Base-by-base conservation (phyloP, 2,888 invertebrate genomes). In the Archips crataeganus region DNA sequence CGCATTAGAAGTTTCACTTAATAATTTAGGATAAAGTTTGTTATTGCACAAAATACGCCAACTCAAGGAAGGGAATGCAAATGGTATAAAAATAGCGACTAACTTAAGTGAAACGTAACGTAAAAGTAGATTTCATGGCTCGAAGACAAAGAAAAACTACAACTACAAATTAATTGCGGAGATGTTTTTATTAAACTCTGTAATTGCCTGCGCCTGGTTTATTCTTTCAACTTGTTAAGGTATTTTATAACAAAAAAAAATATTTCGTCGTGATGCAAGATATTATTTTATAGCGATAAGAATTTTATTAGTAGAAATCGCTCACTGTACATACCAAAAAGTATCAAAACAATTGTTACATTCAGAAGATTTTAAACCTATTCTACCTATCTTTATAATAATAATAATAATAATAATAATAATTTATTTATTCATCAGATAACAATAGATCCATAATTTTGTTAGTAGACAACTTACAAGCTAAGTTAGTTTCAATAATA, bases 121-220 rank as follows among this genome's bases (percentile, higher is more conserved):
- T 65, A 51, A 51, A 51, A 34, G 10, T 10, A n/a, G 2, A 34
- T 51, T 64, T 64, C 1, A 67, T 54, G 5, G 6, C 13, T 57
- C 54, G 42, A 2, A 2, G 54, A 15, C 65, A 51, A 15, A 59
- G 57, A 67, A 59, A 49, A 64, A 64, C 49, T 64, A n/a, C 64
- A 64, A 32, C 57, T 15, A 32, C 67, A 59, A 57, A 67, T 67
- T 59, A 67, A 67, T 67, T 67, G 45, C 66, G 23, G 23, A 9
- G 57, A 57, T 67, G 57, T 66, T 42, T 15, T 42, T 49, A 54
- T 42, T 39, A 54, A 57, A 66, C 45, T n/a, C 36, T n/a, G 32
- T 66, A 57, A 54, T 66, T 59, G 66, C 45, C 67, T 13, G 67
- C 59, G 51, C 49, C 34, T 11, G 39, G 8, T 59, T 59, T 67